Base-by-base conservation (phyloP, 2,888 invertebrate genomes). In the Apotomis capreana region DNA sequence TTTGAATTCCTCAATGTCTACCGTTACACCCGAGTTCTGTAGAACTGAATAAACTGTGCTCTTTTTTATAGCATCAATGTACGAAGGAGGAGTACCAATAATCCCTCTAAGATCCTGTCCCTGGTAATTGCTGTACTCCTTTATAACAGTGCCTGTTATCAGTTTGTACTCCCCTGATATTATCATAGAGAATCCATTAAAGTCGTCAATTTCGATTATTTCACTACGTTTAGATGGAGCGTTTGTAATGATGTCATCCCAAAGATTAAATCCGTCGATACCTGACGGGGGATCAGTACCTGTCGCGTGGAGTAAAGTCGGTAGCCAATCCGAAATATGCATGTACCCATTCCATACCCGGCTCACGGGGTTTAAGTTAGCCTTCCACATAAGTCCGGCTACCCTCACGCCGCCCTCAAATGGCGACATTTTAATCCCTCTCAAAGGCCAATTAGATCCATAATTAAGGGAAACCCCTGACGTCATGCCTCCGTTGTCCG, bases 401-500 rank as follows among this genome's bases (percentile, higher is more conserved):
- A 96, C 96, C 75, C 97, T 94, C 1, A 97, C 91, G 0, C 96
- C 98, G 5, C 98, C 98, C 88, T 98, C 98, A 91, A 96, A 97
- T 0, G 97, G 92, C 0, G 96, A 95, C 83, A 95, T 94, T 89
- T 98, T 98, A 82, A 82, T 77, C 57, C 97, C 97, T 85, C 96
- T 94, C 10, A 97, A 85, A n/a, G 97, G 97, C 94, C 95, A 96
- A 88, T 97, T 97, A 15, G 96, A 96, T 9, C 95, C 97, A 63
- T 95, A 94, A 87, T 97, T 98, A 64, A 93, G 84, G 81, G 95
- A 95, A 63, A 94, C 80, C 0, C 97, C 97, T 70, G 94, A 90
- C 0, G 97, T 95, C 63, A 97, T 97, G 0, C 96, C 97, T 0
- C 98, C 98, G 84, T 98, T 98, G 84, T 98, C 99, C 10, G 97